These are phyloP conservation scores for Sphenopsis melanotis DNA, from an alignment of 2,797 vertebrate genomes.

Conservation along the genomic window DNA sequence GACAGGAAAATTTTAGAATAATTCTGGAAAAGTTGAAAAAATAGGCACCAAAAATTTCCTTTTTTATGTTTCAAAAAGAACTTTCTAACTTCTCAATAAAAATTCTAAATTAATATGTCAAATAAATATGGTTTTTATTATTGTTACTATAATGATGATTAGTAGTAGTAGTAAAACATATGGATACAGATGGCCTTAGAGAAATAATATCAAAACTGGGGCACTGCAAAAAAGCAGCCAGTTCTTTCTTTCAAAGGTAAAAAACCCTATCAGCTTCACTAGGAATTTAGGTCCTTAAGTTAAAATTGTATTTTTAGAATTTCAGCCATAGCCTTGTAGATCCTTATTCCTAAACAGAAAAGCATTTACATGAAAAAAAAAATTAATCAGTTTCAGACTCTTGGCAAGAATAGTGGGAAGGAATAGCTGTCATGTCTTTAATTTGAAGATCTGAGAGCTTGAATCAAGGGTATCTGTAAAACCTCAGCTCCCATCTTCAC, in stretches of 20 bases:
- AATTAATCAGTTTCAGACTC: not conserved
- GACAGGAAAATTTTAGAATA: not conserved
- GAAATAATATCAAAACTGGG: not conserved
- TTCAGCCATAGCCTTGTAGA: not conserved
- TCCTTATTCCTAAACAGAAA: not conserved
- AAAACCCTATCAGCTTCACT: not conserved
- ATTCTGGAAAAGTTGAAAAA: not conserved
- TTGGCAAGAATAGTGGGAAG: not conserved
- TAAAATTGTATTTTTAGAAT: not conserved
- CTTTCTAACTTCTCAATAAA: not conserved
- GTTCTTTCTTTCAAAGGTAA: not conserved
- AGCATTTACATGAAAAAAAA: not conserved
- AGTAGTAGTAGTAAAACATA: not conserved
- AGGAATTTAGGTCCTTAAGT: not conserved
- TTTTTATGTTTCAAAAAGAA: not conserved
- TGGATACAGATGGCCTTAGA: not conserved
- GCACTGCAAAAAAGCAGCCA: not conserved
- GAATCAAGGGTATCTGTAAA: not conserved
- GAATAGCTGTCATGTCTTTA: not conserved
- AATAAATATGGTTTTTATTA: not conserved
- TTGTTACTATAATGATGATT: not conserved
- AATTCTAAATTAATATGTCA: not conserved
- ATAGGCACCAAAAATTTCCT: not conserved
- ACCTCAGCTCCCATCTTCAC: not conserved
- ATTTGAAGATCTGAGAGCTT: not conserved